These are phyloP conservation scores for Drosophila kambysellisi DNA, from an alignment of 2,888 invertebrate species.

Conservation along the genomic window DNA sequence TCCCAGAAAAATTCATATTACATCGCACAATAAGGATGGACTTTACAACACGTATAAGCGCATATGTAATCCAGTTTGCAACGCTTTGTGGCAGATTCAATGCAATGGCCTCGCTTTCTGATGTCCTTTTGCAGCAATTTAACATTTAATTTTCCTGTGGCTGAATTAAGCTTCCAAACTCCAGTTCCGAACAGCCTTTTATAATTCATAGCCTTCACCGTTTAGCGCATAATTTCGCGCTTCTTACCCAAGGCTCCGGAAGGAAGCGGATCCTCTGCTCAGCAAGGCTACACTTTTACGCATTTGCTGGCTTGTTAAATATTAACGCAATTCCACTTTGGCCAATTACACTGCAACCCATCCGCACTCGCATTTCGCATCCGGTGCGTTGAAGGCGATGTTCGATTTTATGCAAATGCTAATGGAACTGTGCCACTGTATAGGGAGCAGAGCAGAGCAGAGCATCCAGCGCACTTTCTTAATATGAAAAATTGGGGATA, in stretches of 20 bases:
- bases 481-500: constrained; percentile 44
- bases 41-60: constrained; percentile 4
- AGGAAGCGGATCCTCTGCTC: constrained; percentile 10
- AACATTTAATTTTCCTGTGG: constrained; percentile 25
- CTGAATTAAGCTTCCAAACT: constrained; percentile 9
- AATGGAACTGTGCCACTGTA: constrained; percentile 21
- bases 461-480: constrained; percentile 40
- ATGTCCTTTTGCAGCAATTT: constrained; percentile 13
- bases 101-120: neutral
- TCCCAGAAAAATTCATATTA: constrained; percentile 3
- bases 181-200: constrained; percentile 11
- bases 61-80: constrained; percentile 9
- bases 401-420: constrained; percentile 70
- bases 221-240: constrained; percentile 56
- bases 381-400: neutral
- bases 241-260: constrained; percentile 34
- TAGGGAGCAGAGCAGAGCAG: neutral
- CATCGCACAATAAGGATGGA: neutral
- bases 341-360: constrained; percentile 76
- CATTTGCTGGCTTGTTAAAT: constrained; percentile 71
- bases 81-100: neutral
- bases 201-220: constrained; percentile 19
- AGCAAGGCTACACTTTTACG: constrained; percentile 59
- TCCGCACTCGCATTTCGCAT: constrained; percentile 36
- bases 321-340: constrained; percentile 80